Percentiles rank a stretch among this genome's conserved stretches.
Evolutionary conservation across 1,140 invertebrate species (phyloP).

Genomic region (Leptinotarsa defecta): DNA sequence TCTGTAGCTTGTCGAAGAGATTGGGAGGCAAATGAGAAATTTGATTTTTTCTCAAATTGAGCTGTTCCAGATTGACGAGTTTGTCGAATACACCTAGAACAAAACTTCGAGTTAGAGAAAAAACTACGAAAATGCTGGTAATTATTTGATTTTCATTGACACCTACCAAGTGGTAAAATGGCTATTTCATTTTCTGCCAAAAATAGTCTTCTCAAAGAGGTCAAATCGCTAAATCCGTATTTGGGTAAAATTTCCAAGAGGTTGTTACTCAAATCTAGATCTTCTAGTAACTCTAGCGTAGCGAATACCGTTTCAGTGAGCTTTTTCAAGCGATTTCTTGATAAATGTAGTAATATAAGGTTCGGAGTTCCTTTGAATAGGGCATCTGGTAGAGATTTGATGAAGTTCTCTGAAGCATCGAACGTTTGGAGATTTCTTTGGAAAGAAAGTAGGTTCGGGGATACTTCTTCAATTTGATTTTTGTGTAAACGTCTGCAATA

Average conservation of each 20-base stretch:
- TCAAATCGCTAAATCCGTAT: slow-evolving; percentile 63
- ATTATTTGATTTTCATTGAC: not conserved
- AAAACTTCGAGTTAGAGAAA: no score
- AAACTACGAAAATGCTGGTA: not conserved
- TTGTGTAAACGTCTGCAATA: slow-evolving; percentile 70
- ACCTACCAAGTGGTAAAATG: slow-evolving; percentile 49
- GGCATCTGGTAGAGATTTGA: slow-evolving; percentile 64
- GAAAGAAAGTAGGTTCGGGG: slow-evolving; percentile 67
- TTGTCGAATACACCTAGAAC: slow-evolving; percentile 56
- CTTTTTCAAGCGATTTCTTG: slow-evolving; percentile 60
- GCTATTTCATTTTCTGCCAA: slow-evolving; percentile 63
- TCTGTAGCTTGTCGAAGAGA: slow-evolving; percentile 56
- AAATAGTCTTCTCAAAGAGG: slow-evolving; percentile 62
- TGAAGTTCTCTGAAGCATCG: slow-evolving; percentile 75
- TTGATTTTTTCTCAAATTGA: slow-evolving; percentile 62
- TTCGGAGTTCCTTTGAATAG: slow-evolving; percentile 67
- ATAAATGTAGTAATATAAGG: slow-evolving; percentile 71
- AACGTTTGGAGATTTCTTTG: slow-evolving; percentile 70
- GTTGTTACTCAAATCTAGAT: slow-evolving; percentile 62
- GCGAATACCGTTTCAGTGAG: slow-evolving; percentile 55
- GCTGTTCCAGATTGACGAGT: slow-evolving; percentile 57
- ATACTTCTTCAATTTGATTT: slow-evolving; percentile 72
- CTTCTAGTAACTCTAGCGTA: slow-evolving; percentile 56
- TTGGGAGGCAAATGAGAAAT: slow-evolving; percentile 56
- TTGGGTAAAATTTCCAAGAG: slow-evolving; percentile 57